Percentiles rank a stretch among this genome's conserved stretches.
phyloP scores from a whole-genome alignment of 37 sponge, comb jelly and placozoan genomes.

The Aphrocallistes beatrix region DNA sequence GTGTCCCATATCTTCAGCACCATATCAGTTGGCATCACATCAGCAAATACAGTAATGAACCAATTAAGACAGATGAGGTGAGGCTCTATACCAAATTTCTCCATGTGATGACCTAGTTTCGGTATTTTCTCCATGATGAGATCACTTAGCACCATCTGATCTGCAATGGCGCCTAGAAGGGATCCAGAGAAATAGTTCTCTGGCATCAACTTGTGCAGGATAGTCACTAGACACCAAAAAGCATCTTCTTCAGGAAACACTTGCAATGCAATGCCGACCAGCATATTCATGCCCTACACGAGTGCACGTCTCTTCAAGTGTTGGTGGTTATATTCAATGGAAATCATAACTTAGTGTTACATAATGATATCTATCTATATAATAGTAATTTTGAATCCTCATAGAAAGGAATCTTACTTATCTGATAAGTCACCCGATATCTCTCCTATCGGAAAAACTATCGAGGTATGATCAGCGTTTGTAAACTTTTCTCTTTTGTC shows the following conservation, averaged over 20 bases:
- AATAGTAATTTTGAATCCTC: too few relatives aligned
- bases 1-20: background rate
- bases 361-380: background rate
- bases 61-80: constrained; percentile 14
- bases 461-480: too few relatives aligned
- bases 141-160: constrained; percentile 12
- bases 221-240: constrained; percentile 1
- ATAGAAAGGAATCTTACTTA: too few relatives aligned
- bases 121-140: background rate
- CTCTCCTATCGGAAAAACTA: too few relatives aligned
- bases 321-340: too few relatives aligned
- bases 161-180: background rate
- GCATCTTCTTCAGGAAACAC: constrained; percentile 11
- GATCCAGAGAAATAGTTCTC: background rate
- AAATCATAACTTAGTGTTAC: background rate
- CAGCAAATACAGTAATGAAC: constrained; percentile 8
- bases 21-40: background rate
- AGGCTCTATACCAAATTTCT: background rate
- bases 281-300: constrained; percentile 1
- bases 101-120: background rate
- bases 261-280: background rate
- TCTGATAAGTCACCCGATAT: too few relatives aligned
- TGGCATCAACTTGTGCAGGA: constrained; percentile 15
- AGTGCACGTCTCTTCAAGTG: background rate
- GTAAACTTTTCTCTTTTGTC: too few relatives aligned